phyloP scores from a whole-genome alignment of 2,888 invertebrate genomes.

The Diabrotica balteata region DNA sequence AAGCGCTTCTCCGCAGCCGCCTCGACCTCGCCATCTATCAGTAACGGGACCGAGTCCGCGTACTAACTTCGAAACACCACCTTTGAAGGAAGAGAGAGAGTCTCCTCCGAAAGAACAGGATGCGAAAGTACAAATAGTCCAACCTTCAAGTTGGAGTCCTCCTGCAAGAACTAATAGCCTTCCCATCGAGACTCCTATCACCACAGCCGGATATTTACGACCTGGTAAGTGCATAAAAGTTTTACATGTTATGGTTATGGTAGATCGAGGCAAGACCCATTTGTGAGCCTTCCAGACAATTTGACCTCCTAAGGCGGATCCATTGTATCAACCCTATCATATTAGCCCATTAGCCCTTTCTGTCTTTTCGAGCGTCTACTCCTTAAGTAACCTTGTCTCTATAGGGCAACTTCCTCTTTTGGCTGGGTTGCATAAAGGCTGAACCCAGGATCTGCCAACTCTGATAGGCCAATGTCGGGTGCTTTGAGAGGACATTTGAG shows the following conservation, averaged over 20 bases:
- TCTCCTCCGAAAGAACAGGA: conserved; percentile 36
- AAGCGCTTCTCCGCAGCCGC: conserved; percentile 59
- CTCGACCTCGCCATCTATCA: conserved; percentile 55
- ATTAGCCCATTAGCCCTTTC: too few species aligned
- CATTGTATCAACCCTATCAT: too few species aligned
- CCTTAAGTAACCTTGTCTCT: too few species aligned
- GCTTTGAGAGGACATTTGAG: too few species aligned
- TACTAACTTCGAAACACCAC: conserved; percentile 58
- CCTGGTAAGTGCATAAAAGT: conserved; percentile 48
- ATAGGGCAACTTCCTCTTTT: too few species aligned
- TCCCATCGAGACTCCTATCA: conserved; percentile 47
- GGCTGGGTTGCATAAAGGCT: too few species aligned
- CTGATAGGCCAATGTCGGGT: too few species aligned
- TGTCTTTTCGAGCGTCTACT: too few species aligned
- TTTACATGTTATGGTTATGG: neutral
- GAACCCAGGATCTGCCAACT: too few species aligned
- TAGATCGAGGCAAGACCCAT: too few species aligned
- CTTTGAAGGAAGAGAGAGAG: conserved; percentile 56
- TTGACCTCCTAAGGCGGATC: too few species aligned
- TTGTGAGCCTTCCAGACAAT: too few species aligned
- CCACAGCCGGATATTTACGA: conserved; percentile 44
- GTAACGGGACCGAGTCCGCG: conserved; percentile 57
- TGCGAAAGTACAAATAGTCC: conserved; percentile 25
- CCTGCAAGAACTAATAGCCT: conserved; percentile 43
- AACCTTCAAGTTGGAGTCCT: conserved; percentile 39